These are phyloP conservation scores for Limulus polyphemus DNA, from an alignment of 2,888 invertebrate species.

Conservation along the genomic window DNA sequence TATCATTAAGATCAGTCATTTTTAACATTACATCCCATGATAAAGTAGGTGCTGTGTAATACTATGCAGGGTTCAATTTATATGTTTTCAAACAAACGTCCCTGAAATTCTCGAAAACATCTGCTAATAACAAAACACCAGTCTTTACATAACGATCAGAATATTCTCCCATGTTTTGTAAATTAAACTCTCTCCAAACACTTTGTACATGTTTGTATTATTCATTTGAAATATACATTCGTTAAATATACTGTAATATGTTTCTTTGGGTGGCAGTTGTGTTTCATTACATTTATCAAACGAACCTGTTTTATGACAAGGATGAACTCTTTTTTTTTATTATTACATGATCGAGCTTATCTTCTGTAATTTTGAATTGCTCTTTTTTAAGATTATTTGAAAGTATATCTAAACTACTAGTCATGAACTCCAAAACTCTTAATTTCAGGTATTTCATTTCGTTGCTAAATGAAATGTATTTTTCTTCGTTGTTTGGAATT, in stretches of 20 bases:
- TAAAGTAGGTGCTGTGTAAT: no score
- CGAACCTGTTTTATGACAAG: constrained; percentile 30
- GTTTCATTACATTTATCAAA: constrained; percentile 26
- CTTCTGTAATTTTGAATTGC: constrained; percentile 15
- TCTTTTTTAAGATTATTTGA: constrained; percentile 12
- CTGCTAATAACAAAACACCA: no score
- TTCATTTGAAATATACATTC: no score
- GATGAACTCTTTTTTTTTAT: constrained; percentile 30
- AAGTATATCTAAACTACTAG: constrained; percentile 12
- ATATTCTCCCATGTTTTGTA: no score
- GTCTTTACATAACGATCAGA: no score
- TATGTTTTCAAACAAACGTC: constrained; percentile 25
- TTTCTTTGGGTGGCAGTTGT: constrained; percentile 21
- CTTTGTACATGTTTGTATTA: no score
- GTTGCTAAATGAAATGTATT: constrained; percentile 19
- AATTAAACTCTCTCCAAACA: no score
- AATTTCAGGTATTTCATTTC: constrained; percentile 6
- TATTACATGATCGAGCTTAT: constrained; percentile 8
- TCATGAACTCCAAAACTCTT: constrained; percentile 25
- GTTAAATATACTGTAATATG: no score
- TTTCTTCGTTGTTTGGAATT: constrained; percentile 24
- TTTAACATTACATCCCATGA: constrained; percentile 31
- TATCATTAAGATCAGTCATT: constrained; percentile 21
- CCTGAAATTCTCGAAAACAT: constrained; percentile 27
- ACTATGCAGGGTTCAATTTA: constrained; percentile 17